Conservation (phyloP, 2,113 vertebrate species). For the Myiozetetes cayanensis region DNA sequence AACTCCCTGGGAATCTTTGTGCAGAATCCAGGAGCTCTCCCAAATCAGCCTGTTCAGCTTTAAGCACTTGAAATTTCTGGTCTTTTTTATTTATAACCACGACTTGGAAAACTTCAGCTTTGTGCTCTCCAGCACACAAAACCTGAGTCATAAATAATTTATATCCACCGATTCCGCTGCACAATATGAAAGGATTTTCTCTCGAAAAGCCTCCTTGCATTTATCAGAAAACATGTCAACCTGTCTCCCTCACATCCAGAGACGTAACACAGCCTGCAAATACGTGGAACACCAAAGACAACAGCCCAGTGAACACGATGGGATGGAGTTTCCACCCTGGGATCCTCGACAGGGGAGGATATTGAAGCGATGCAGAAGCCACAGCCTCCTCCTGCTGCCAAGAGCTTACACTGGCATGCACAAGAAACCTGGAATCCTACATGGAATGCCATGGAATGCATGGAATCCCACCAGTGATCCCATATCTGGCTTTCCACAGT, state of each 20-base stretch:
- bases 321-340: background rate
- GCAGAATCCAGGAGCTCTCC: background rate
- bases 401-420: background rate
- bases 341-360: background rate
- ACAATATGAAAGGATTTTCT: background rate
- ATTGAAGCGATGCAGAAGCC: rapidly evolving
- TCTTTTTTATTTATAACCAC: background rate
- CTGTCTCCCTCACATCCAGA: background rate
- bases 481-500: background rate
- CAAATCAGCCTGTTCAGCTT: background rate
- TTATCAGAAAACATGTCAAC: background rate
- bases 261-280: background rate
- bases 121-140: background rate
- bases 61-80: background rate
- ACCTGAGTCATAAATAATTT: background rate
- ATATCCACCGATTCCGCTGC: background rate
- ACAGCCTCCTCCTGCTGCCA: background rate
- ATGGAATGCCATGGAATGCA: background rate
- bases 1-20: rapidly evolving
- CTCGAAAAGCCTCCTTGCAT: background rate
- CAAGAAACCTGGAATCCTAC: background rate
- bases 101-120: background rate
- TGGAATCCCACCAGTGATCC: background rate
- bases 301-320: rapidly evolving
- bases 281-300: background rate